These are phyloP conservation scores for Chloebia gouldiae DNA, from an alignment of 2,113 vertebrate genomes.

Conservation along the genomic window DNA sequence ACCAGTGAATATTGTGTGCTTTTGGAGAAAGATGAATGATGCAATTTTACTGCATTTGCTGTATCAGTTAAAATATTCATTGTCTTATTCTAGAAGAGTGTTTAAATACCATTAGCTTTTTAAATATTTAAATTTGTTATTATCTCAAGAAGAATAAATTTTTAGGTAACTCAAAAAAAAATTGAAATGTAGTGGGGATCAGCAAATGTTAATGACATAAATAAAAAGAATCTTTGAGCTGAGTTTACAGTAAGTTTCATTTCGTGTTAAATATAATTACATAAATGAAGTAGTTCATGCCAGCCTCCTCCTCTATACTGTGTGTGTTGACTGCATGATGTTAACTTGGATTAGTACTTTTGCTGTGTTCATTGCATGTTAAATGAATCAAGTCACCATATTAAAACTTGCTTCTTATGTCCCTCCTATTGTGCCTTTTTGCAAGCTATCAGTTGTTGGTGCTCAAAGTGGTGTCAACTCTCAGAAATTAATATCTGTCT, in stretches of 20 bases:
- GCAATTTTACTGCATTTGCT: conserved; percentile 39
- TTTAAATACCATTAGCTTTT: not conserved
- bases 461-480: conserved; percentile 70
- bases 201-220: conserved; percentile 46
- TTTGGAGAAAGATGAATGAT: conserved; percentile 3
- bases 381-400: conserved; percentile 22
- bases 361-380: conserved; percentile 64
- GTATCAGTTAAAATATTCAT: not conserved
- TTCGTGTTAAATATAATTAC: conserved; percentile 9
- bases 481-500: conserved; percentile 71
- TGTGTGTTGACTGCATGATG: conserved; percentile 50
- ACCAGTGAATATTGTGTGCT: conserved; percentile 9
- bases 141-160: not conserved
- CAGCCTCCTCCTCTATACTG: not conserved
- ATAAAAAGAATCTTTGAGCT: not conserved
- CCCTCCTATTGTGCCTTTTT: conserved; percentile 69
- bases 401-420: conserved; percentile 38
- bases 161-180: not conserved
- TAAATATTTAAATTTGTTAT: not conserved
- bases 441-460: conserved; percentile 70
- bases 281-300: not conserved
- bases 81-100: not conserved
- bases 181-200: not conserved
- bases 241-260: conserved; percentile 21
- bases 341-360: conserved; percentile 34